Base-by-base conservation (phyloP, 2,888 invertebrate genomes). In the Pogonocherus hispidulus region DNA sequence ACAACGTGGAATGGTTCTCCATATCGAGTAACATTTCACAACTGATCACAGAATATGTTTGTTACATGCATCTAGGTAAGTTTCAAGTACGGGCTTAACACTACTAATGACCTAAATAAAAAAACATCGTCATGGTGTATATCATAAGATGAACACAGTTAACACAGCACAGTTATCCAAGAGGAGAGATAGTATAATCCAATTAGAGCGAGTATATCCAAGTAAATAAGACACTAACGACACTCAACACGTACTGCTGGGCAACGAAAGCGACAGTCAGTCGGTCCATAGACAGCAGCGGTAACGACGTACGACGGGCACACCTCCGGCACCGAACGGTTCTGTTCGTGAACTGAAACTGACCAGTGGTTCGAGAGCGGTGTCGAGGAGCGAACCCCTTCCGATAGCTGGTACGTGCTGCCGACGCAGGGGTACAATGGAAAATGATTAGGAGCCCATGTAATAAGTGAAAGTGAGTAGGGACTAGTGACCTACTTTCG, bases 381-480 rank as follows among this genome's bases (percentile, higher is more conserved):
- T 62, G 59, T 51, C 64, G 60, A 44, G 56, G 27, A 27, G 27
- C 27, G 16, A 72, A 73, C 67, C 72, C 74, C 63, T 49, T 56
- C 59, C 63, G 52, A 49, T 3, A 41, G 41, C 41, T 16, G 54
- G 75, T 67, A 68, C 76, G 85, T 87, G 81, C 79, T 79, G 74
- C 79, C 86, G 85, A 87, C 87, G 87, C 88, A 87, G 88, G 87
- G 88, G 87, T 88, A 90, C 90, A 89, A 89, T 89, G 89, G 88
- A 89, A 89, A 90, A 90, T 90, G 90, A 90, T 90, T 90, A 90
- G 90, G 88, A 88, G 88, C 89, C 91, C 90, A 91, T 92, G 92
- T 91, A 92, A 92, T 91, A 92, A 93, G 93, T 93, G 93, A 93
- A 93, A 93, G 93, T 93, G 92, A 92, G 89, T 90, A 89, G 90